Percentiles rank a stretch among this genome's conserved stretches.
phyloP scores from a whole-genome alignment of 2,797 vertebrate species.

The Hipposideros larvatus region DNA sequence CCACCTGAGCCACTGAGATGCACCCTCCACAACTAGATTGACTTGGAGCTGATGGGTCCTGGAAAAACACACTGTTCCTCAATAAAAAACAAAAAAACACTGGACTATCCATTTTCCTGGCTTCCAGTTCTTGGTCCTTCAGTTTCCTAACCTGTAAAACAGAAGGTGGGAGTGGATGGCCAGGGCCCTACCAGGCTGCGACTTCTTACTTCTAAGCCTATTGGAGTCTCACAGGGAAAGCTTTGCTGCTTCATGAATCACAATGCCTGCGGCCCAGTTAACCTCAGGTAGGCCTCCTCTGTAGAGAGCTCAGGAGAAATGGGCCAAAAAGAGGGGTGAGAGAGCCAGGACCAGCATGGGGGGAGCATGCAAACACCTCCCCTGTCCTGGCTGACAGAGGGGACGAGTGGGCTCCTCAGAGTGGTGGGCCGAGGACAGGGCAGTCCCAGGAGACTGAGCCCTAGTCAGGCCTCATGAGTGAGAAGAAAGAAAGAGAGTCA shows the following conservation, averaged over 20 bases:
- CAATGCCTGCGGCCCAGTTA: background rate
- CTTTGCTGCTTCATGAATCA: background rate
- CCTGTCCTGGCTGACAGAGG: background rate
- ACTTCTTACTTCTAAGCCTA: background rate
- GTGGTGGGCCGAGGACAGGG: background rate
- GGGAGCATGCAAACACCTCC: background rate
- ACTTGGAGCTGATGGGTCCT: too few relatives aligned
- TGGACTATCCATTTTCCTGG: background rate
- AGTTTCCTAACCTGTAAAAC: background rate
- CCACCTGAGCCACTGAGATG: too few relatives aligned
- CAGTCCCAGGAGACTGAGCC: background rate
- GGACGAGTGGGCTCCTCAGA: background rate
- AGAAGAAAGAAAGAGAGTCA: background rate
- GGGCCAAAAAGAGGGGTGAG: background rate
- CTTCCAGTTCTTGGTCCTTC: background rate
- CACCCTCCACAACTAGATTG: too few relatives aligned
- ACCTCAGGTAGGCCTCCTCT: background rate
- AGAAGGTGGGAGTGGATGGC: background rate
- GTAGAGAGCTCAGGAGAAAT: background rate
- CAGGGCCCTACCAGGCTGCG: background rate
- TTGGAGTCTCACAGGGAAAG: background rate
- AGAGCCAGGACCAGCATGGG: background rate
- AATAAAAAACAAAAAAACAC: too few relatives aligned
- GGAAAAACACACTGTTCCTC: too few relatives aligned
- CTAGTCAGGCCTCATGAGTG: too few relatives aligned